phyloP scores from a whole-genome alignment of 1,140 invertebrate species.

The Spodoptera frugiperda region DNA sequence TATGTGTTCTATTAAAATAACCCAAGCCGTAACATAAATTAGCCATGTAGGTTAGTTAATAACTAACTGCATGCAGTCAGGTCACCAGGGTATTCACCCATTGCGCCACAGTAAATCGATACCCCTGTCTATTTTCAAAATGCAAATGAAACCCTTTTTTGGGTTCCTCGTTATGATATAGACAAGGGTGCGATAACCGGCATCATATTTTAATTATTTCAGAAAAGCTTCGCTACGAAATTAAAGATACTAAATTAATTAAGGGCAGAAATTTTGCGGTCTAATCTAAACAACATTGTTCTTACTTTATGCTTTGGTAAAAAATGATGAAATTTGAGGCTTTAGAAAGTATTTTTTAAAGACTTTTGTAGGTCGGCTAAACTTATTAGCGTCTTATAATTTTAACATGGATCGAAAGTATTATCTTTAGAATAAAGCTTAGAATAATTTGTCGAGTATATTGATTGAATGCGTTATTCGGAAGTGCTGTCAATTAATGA shows the following conservation, averaged over 20 bases:
- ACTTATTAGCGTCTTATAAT: not conserved
- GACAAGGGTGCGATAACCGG: constrained; percentile 24
- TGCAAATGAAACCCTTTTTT: constrained; percentile 45
- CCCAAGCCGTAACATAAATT: not conserved
- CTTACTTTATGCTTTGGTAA: not conserved
- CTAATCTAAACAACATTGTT: constrained; percentile 10
- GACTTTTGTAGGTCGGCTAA: not conserved
- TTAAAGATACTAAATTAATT: constrained; percentile 42
- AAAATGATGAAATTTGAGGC: not conserved
- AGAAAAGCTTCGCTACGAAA: constrained; percentile 18
- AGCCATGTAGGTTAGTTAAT: constrained; percentile 20
- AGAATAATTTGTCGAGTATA: not conserved
- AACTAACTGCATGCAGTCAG: constrained; percentile 39
- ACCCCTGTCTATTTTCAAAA: constrained; percentile 4
- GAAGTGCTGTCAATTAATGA: constrained; percentile 7
- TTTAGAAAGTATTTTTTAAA: not conserved
- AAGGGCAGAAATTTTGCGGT: constrained; percentile 24
- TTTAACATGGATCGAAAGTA: not conserved
- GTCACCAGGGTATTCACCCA: constrained; percentile 32
- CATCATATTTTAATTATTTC: constrained; percentile 39
- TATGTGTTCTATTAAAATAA: not conserved
- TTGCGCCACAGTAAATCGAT: constrained; percentile 30
- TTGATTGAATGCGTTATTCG: no score
- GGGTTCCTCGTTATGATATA: not conserved
- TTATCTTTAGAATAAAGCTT: not conserved